Percentiles rank a stretch among this genome's conserved stretches.
phyloP scores from a whole-genome alignment of 2,113 vertebrate genomes.

The Colius striatus region DNA sequence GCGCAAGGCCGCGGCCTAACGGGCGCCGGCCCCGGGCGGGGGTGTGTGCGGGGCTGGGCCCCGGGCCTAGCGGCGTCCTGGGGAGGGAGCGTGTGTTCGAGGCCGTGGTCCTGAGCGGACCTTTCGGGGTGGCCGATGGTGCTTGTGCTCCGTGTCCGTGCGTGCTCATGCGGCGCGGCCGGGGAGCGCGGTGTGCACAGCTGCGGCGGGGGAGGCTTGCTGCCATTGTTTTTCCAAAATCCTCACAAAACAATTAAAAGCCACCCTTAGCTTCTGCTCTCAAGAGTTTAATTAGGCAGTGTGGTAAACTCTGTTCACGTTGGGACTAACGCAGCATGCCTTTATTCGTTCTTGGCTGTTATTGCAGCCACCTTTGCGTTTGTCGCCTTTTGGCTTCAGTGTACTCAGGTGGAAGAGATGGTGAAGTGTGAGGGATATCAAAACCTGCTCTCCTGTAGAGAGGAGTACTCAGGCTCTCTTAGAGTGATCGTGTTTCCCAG shows the following conservation, averaged over 20 bases:
- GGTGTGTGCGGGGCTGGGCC: not conserved
- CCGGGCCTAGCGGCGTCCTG: not conserved
- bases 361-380: rapidly evolving
- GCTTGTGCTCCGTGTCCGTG: not conserved
- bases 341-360: not conserved
- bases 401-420: not conserved
- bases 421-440: not conserved
- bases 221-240: not conserved
- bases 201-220: not conserved
- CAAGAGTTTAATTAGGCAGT: not conserved
- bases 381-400: not conserved
- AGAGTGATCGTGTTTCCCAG: rapidly evolving
- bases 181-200: not conserved
- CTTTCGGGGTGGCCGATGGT: not conserved
- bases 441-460: not conserved
- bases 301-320: not conserved
- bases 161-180: not conserved
- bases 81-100: not conserved
- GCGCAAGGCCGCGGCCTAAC: not conserved
- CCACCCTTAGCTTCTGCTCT: not conserved
- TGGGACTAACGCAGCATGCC: rapidly evolving
- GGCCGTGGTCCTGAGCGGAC: not conserved
- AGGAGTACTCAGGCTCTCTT: not conserved
- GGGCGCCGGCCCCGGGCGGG: not conserved
- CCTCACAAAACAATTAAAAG: not conserved